Conservation (phyloP, 2,888 invertebrate genomes). For the Zootermopsis nevadensis region DNA sequence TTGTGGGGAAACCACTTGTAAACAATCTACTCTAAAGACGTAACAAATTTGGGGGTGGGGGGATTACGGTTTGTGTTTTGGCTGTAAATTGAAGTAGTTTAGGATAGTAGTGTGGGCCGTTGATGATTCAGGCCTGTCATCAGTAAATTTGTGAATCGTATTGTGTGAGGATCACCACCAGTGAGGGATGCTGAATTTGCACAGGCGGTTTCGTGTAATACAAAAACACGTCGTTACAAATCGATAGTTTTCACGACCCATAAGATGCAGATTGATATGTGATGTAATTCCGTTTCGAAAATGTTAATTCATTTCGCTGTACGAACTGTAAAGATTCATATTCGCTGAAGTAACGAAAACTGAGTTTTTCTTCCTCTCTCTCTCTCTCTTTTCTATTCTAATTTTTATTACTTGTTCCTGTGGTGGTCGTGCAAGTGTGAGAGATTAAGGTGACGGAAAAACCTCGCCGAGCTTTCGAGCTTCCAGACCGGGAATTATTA, state of each 20-base stretch:
- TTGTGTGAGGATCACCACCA: too few relatives aligned
- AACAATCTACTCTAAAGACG: too few relatives aligned
- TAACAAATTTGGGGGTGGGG: too few relatives aligned
- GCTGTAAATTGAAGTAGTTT: too few relatives aligned
- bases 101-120: too few relatives aligned
- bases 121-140: too few relatives aligned
- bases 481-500: constrained; percentile 41
- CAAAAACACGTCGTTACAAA: background rate
- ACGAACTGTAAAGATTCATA: constrained; percentile 26
- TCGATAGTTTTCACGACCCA: constrained; percentile 7
- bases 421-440: constrained; percentile 48
- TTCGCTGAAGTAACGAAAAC: background rate
- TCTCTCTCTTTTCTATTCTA: constrained; percentile 41
- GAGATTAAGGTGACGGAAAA: constrained; percentile 53
- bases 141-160: too few relatives aligned
- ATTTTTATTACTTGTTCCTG: constrained; percentile 44
- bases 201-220: background rate
- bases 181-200: too few relatives aligned
- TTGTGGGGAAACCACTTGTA: too few relatives aligned
- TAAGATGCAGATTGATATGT: background rate
- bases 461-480: constrained; percentile 29
- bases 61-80: too few relatives aligned
- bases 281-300: background rate
- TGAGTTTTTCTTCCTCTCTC: constrained; percentile 6
- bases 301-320: constrained; percentile 32